Percentiles rank a stretch among this genome's conserved stretches.
Conservation (phyloP, 2,797 vertebrate genomes). For the Argya squamiceps region DNA sequence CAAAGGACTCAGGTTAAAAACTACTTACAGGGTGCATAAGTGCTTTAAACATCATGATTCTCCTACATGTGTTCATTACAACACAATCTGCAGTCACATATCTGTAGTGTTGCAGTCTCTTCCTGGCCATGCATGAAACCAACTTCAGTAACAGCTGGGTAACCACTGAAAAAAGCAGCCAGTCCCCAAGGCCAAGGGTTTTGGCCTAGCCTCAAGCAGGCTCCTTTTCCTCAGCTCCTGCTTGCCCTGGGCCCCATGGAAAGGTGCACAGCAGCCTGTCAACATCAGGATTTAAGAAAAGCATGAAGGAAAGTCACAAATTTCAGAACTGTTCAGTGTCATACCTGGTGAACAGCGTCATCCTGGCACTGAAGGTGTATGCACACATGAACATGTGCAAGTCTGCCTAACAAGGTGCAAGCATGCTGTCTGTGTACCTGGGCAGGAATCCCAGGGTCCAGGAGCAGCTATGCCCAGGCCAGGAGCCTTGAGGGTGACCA, state of each 20-base stretch:
- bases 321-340: background rate
- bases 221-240: background rate
- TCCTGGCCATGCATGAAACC: accelerated
- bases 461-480: background rate
- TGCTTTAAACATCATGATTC: background rate
- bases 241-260: background rate
- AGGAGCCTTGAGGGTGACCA: background rate
- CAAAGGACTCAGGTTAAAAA: background rate
- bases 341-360: background rate
- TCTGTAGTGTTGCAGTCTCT: background rate
- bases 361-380: background rate
- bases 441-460: background rate
- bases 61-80: background rate
- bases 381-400: accelerated
- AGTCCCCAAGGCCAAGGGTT: background rate
- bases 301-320: background rate
- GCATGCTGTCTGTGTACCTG: accelerated
- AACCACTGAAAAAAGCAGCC: background rate
- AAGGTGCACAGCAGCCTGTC: background rate
- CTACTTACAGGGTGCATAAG: accelerated
- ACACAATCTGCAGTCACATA: background rate
- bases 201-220: background rate
- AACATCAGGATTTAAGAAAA: background rate
- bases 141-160: background rate
- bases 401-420: background rate